Evolutionary conservation across 2,797 vertebrate genomes (phyloP), one percentile per base, ranked within the genome.

Genomic region (Thaleichthys pacificus): DNA sequence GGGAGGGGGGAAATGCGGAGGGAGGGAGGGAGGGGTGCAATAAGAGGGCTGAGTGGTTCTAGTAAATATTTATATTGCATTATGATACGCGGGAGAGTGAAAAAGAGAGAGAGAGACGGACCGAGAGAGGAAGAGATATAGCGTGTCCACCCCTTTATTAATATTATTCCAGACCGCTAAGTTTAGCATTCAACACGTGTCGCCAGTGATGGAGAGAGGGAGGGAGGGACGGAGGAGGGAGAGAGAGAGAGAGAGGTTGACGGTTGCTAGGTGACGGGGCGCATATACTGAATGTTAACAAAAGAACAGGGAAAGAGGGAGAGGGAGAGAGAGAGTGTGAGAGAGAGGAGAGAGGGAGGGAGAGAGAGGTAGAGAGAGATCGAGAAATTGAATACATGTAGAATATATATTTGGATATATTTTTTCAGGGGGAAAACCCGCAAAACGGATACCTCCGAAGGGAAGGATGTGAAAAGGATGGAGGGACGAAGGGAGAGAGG

Each of bases 101-200:
- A 76, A 78, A 80, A 75, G 81, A 69, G 81, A 24, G 76, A 61
- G 66, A 58, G 66, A 58, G 70, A 72, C 69, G 76, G 79, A 64
- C 70, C 78, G 74, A 81, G 80, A 76, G 77, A 71, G 65, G 75
- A 68, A 79, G 76, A 81, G 81, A 83, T 80, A 87, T 75, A 85
- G 84, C 81, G 87, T 84, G 85, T 84, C 89, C 90, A 91, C 83
- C 85, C 89, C 80, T 90, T 92, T 92, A 92, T 93, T 91, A 91
- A 91, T 93, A 93, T 91, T 88, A 93, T 91, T 92, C 91, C 85
- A 89, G 89, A 89, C 91, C 91, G 89, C 91, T 94, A 94, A 94
- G 93, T 94, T 94, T 94, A 94, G 92, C 93, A 94, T 94, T 93
- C 93, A 94, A 94, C 93, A 94, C 93, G 93, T 94, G 93, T 94